Percentiles rank a stretch among this genome's conserved stretches.
These are phyloP conservation scores for Anhinga anhinga DNA, from an alignment of 2,113 vertebrate species.

Conservation along the genomic window DNA sequence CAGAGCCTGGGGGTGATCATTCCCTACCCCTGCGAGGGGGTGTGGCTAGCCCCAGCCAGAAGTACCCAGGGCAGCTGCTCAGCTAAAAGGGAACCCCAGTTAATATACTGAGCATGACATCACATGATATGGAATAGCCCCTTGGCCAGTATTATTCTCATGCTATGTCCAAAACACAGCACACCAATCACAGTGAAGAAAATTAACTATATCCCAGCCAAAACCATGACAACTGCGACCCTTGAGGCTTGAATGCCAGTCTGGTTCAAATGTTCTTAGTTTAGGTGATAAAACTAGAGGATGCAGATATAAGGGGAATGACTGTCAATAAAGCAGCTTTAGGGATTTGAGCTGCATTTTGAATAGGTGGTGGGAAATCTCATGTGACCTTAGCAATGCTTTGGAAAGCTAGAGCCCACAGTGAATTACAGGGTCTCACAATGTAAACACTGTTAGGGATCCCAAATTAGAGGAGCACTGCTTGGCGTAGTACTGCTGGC, in stretches of 20 bases:
- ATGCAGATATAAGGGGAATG: not conserved
- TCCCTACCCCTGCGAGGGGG: too few species aligned
- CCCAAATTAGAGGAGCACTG: not conserved
- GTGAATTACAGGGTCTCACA: not conserved
- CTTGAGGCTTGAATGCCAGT: not conserved
- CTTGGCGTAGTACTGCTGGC: not conserved
- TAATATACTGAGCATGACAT: too few species aligned
- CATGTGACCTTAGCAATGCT: not conserved
- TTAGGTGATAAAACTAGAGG: not conserved
- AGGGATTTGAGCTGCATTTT: not conserved
- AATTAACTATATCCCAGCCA: too few species aligned
- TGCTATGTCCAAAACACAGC: too few species aligned
- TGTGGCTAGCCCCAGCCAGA: too few species aligned
- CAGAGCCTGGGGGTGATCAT: too few species aligned
- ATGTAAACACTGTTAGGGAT: not conserved
- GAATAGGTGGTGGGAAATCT: not conserved
- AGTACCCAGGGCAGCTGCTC: too few species aligned
- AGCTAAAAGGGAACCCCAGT: too few species aligned
- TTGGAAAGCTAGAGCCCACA: not conserved
- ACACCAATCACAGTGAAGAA: too few species aligned
- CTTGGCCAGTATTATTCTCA: too few species aligned
- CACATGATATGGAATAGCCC: too few species aligned
- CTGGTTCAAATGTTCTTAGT: not conserved
- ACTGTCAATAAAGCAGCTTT: not conserved
- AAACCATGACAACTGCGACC: too few species aligned